phyloP scores from a whole-genome alignment of 1,140 invertebrate genomes.

The Euura saliciscinereae region DNA sequence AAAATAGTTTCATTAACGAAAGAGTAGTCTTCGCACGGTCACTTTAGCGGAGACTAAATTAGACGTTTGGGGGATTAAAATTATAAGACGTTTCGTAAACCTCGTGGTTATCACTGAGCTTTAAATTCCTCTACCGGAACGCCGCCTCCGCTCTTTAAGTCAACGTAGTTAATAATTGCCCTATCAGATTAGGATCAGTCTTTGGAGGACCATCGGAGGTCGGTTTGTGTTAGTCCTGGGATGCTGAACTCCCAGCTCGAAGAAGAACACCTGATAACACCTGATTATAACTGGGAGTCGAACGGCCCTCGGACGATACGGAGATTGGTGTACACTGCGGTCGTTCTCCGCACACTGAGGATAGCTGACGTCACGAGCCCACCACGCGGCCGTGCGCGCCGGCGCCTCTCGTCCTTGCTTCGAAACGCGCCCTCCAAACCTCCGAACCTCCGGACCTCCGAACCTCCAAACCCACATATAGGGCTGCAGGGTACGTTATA shows the following conservation, averaged over 20 bases:
- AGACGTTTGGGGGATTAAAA: too few relatives aligned
- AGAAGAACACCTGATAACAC: background rate
- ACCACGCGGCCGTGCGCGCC: slow-evolving; percentile 51
- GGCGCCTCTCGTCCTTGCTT: slow-evolving; percentile 26
- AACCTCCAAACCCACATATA: background rate
- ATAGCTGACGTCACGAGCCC: slow-evolving; percentile 56
- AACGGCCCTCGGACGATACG: background rate
- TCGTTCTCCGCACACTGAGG: slow-evolving; percentile 59
- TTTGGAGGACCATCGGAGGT: too few relatives aligned
- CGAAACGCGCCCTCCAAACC: background rate
- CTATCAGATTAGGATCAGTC: too few relatives aligned
- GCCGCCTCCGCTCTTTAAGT: too few relatives aligned
- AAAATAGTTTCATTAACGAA: too few relatives aligned
- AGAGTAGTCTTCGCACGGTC: too few relatives aligned
- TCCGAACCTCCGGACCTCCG: slow-evolving; percentile 18
- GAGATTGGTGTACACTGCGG: slow-evolving; percentile 51
- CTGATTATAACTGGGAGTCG: background rate
- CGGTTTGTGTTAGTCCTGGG: background rate
- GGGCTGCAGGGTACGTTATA: background rate
- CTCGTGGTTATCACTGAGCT: too few relatives aligned
- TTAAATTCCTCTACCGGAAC: too few relatives aligned
- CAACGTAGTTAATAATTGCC: too few relatives aligned
- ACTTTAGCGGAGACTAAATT: too few relatives aligned
- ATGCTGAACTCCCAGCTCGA: background rate
- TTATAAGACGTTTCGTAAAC: too few relatives aligned